Conservation (phyloP, 2,797 vertebrate species). For the Fistularia commersonii region DNA sequence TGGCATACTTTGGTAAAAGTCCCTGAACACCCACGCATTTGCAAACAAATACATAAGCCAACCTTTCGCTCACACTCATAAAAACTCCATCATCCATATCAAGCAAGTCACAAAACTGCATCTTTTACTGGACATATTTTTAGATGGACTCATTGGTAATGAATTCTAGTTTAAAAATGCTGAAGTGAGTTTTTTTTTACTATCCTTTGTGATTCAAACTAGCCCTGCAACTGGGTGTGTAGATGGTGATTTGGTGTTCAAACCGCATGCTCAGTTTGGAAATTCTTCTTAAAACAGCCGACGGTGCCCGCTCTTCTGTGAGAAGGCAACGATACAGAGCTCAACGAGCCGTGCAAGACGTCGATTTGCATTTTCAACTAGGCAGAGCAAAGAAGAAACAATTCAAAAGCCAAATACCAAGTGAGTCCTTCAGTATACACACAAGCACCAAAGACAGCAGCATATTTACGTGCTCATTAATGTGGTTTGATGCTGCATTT, state of each 20-base stretch:
- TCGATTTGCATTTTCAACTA: too few species aligned
- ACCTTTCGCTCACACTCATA: conserved; percentile 7
- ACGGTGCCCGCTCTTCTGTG: too few species aligned
- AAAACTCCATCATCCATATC: conserved; percentile 8
- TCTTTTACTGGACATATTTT: conserved; percentile 7
- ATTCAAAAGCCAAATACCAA: too few species aligned
- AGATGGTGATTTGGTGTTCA: too few species aligned
- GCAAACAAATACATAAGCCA: conserved; percentile 36
- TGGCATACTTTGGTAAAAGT: conserved; percentile 52
- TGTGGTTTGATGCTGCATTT: conserved; percentile 29
- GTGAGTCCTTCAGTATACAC: not conserved
- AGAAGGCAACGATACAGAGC: too few species aligned
- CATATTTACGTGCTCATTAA: conserved; percentile 43
- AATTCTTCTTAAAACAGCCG: not conserved
- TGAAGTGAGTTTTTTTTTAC: not conserved
- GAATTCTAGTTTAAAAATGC: conserved; percentile 5
- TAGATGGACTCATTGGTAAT: too few species aligned
- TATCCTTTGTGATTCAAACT: too few species aligned
- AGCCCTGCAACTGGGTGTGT: too few species aligned
- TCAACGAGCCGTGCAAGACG: too few species aligned
- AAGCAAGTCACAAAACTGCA: conserved; percentile 3
- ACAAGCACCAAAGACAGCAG: not conserved
- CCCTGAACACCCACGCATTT: conserved; percentile 56
- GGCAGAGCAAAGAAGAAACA: too few species aligned
- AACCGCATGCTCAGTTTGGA: too few species aligned